Conservation (phyloP, 2,113 vertebrate species). For the Corydoras sp. region DNA sequence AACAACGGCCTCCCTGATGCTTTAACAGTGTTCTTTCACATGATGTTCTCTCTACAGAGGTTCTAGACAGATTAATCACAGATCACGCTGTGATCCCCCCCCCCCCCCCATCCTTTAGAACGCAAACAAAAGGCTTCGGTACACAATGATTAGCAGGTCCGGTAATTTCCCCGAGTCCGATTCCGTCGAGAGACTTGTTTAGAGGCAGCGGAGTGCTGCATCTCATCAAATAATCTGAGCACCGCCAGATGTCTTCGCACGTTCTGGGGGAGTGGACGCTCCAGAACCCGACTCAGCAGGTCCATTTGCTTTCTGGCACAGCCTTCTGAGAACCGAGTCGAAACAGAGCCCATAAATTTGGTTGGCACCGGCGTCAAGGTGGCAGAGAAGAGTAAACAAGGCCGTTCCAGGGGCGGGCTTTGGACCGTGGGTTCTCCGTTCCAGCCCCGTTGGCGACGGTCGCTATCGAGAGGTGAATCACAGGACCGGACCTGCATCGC, state of each 20-base stretch:
- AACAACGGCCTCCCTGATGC: constrained; percentile 23
- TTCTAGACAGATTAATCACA: no score
- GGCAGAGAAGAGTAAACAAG: constrained; percentile 33
- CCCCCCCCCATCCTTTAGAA: no score
- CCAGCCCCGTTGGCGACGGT: constrained; percentile 5
- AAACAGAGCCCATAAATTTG: constrained; percentile 32
- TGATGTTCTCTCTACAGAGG: not conserved
- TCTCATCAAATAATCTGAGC: constrained; percentile 28
- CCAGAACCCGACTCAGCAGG: constrained; percentile 6
- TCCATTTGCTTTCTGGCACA: constrained; percentile 13
- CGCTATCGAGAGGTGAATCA: constrained; percentile 43
- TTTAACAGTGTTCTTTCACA: constrained; percentile 21
- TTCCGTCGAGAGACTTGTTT: not conserved
- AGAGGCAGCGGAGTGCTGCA: constrained; percentile 9
- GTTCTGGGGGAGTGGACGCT: constrained; percentile 14
- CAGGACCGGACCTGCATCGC: constrained; percentile 18
- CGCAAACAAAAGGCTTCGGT: not conserved
- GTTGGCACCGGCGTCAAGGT: not conserved
- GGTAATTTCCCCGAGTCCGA: not conserved
- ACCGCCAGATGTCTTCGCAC: constrained; percentile 24
- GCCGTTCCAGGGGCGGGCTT: constrained; percentile 14
- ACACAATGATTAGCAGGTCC: not conserved
- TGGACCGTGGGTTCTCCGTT: no score
- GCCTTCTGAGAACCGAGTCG: constrained; percentile 27
- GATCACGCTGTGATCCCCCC: not conserved